These are phyloP conservation scores for Podarcis muralis DNA, from an alignment of 2,113 vertebrate genomes.

Conservation along the genomic window DNA sequence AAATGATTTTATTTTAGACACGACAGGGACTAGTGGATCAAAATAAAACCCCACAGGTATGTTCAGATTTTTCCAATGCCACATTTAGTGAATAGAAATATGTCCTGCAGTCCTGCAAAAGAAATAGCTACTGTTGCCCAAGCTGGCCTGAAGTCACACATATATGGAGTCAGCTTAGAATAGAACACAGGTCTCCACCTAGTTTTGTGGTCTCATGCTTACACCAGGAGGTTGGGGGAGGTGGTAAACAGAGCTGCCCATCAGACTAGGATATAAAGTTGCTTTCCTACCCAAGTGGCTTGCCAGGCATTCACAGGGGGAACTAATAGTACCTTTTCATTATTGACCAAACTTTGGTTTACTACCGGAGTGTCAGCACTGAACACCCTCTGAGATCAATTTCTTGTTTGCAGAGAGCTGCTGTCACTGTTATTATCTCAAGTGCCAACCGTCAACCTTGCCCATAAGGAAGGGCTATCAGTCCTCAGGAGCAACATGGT, in stretches of 20 bases:
- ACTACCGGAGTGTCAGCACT: background rate
- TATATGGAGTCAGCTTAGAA: background rate
- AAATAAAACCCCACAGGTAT: background rate
- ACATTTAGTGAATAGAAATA: background rate
- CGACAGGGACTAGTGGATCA: background rate
- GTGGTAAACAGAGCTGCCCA: background rate
- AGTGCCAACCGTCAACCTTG: background rate
- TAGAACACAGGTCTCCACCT: background rate
- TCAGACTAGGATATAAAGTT: background rate
- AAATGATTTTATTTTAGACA: background rate
- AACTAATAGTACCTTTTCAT: background rate
- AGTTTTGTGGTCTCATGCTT: fast-evolving
- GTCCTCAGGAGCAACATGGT: background rate
- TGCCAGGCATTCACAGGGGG: background rate
- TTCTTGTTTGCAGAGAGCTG: background rate
- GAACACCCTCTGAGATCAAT: background rate
- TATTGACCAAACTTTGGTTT: background rate
- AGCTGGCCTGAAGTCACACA: background rate
- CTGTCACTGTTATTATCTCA: fast-evolving
- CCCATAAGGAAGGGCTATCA: background rate
- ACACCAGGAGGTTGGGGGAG: background rate
- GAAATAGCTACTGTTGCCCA: background rate
- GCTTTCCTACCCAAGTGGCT: background rate
- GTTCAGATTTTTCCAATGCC: background rate
- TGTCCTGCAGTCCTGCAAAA: background rate